These are phyloP conservation scores for Lepilemur septentrionalis DNA, from an alignment of 2,797 vertebrate species.

Conservation along the genomic window DNA sequence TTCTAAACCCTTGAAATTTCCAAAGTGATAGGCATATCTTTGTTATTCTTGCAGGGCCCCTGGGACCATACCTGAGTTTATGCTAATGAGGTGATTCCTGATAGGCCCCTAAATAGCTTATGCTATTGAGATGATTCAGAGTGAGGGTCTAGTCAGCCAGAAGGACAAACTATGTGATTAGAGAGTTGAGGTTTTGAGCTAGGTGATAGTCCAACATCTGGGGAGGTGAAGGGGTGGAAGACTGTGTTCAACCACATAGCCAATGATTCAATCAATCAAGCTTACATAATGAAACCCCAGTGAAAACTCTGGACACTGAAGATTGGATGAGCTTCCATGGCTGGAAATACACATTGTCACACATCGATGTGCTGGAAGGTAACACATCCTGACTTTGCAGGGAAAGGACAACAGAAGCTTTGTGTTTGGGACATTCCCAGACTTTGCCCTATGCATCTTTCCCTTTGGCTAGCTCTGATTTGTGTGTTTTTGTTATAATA, in stretches of 20 bases:
- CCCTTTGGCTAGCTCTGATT: not conserved
- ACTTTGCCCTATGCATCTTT: not conserved
- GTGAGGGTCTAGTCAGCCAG: not conserved
- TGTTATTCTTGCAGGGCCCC: not conserved
- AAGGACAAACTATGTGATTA: not conserved
- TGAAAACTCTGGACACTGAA: not conserved
- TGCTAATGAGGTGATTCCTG: not conserved
- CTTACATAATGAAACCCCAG: not conserved
- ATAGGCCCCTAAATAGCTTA: not conserved
- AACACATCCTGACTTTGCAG: not conserved
- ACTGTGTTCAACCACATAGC: not conserved
- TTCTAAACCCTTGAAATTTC: not conserved
- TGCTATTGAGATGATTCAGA: not conserved
- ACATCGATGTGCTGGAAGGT: not conserved
- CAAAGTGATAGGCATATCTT: not conserved
- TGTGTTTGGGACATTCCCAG: not conserved
- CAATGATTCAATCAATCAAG: not conserved
- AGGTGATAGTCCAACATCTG: not conserved
- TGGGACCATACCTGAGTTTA: not conserved
- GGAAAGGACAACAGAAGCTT: not conserved
- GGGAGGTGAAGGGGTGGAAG: not conserved
- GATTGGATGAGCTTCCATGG: not conserved
- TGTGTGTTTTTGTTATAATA: not conserved
- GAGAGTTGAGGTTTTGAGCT: not conserved
- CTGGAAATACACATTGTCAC: not conserved